Percentiles rank a stretch among this genome's conserved stretches.
phyloP scores from a whole-genome alignment of 2,113 vertebrate species.

The Pseudopodoces humilis region DNA sequence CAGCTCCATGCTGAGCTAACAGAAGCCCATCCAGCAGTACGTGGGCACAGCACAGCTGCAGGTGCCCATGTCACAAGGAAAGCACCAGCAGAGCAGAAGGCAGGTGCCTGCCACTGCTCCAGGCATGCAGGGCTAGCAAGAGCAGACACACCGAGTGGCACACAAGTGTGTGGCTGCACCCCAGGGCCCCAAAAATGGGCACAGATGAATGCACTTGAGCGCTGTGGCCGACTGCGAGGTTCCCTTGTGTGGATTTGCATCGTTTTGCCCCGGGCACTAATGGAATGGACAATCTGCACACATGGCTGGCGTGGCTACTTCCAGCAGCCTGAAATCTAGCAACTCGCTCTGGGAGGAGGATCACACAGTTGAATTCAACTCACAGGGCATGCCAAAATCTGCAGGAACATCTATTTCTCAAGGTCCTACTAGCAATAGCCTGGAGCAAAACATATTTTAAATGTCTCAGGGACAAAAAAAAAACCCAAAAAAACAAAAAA shows the following conservation, averaged over 20 bases:
- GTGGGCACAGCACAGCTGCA: background rate
- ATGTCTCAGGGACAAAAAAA: background rate
- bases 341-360: background rate
- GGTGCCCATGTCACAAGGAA: rapidly evolving
- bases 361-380: background rate
- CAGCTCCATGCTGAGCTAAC: background rate
- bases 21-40: background rate
- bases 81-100: background rate
- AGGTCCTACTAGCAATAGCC: background rate
- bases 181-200: background rate
- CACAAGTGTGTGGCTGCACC: background rate
- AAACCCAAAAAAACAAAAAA: too few species aligned
- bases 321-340: background rate
- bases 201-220: background rate
- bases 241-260: rapidly evolving
- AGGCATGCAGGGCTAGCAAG: rapidly evolving
- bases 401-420: background rate
- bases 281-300: background rate
- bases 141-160: background rate
- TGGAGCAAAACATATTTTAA: background rate
- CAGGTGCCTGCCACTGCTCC: background rate
- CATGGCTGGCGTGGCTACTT: rapidly evolving
- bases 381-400: background rate
- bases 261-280: background rate
- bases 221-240: rapidly evolving